Conservation (phyloP, 2,113 vertebrate genomes). For the Carassius auratus region DNA sequence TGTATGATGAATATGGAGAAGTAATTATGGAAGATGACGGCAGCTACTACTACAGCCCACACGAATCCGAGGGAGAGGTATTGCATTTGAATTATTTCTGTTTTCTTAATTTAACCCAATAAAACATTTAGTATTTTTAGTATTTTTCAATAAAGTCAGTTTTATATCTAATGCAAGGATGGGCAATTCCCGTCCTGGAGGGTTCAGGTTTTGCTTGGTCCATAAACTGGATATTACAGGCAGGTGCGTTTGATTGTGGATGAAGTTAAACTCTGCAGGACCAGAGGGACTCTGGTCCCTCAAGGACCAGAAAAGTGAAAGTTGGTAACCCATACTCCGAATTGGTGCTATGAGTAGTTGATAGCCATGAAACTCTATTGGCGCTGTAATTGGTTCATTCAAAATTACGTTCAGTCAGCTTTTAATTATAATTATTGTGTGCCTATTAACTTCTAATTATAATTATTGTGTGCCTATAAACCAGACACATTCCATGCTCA, state of each 20-base stretch:
- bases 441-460: too few relatives aligned
- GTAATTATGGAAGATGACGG: constrained; percentile 88
- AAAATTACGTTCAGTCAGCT: too few relatives aligned
- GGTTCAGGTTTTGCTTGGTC: not conserved
- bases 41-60: constrained; percentile 89
- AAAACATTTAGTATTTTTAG: not conserved
- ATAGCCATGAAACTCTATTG: too few relatives aligned
- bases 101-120: not conserved
- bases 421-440: too few relatives aligned
- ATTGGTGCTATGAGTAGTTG: too few relatives aligned
- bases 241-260: not conserved
- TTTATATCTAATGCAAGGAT: not conserved
- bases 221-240: not conserved
- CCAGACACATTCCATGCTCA: too few relatives aligned
- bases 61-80: constrained; percentile 90
- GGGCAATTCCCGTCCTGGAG: not conserved
- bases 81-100: not conserved
- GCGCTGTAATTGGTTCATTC: too few relatives aligned
- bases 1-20: constrained; percentile 95
- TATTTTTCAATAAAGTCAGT: not conserved
- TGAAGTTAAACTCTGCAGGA: not conserved
- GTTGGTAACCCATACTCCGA: too few relatives aligned
- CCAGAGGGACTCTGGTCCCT: too few relatives aligned
- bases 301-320: too few relatives aligned
- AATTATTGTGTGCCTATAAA: too few relatives aligned